phyloP scores from a whole-genome alignment of 2,797 vertebrate genomes.

The Arvicola amphibius region DNA sequence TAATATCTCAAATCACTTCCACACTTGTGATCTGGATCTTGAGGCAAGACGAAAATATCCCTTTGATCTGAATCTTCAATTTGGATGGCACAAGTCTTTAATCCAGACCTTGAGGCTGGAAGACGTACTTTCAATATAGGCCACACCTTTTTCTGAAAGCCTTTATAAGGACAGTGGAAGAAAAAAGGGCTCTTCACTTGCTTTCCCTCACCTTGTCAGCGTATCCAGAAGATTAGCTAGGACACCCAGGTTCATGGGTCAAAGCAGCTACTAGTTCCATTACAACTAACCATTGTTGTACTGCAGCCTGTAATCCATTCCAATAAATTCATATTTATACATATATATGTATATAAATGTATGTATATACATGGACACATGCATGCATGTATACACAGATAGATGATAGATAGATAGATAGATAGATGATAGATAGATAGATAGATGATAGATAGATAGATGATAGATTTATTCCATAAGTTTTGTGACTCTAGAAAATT shows the following conservation, averaged over 20 bases:
- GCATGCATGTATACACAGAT: no score
- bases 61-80: neutral
- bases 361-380: no score
- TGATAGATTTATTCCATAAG: neutral
- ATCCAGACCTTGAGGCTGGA: neutral
- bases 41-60: neutral
- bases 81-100: neutral
- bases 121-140: neutral
- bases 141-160: neutral
- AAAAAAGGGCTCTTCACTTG: neutral
- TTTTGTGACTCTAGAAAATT: neutral
- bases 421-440: no score
- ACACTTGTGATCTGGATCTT: neutral
- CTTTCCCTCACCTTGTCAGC: neutral
- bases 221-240: neutral
- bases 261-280: neutral
- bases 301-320: neutral
- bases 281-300: neutral
- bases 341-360: no score
- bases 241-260: neutral
- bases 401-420: no score
- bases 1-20: neutral
- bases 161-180: neutral
- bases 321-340: neutral
- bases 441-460: no score